phyloP scores from a whole-genome alignment of 37 sponge, comb jelly and placozoan genomes.

The Geodia barretti region DNA sequence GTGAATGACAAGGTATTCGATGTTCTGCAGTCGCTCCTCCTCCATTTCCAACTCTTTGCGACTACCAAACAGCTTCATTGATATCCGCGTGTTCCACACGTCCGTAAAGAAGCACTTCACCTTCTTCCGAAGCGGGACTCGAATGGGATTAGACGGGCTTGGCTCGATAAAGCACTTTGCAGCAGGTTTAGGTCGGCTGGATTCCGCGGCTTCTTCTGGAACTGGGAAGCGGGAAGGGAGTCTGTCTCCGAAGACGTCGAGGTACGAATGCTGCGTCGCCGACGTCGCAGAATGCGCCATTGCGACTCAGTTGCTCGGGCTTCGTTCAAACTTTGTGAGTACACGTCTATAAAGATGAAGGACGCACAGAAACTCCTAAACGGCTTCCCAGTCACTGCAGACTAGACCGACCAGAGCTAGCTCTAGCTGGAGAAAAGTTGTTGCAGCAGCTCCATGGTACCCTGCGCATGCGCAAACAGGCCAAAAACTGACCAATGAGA shows the following conservation, averaged over 20 bases:
- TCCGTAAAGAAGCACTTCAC: not conserved
- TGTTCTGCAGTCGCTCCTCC: slow-evolving; percentile 42
- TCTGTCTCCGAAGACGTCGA: not conserved
- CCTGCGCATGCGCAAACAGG: not conserved
- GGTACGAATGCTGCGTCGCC: not conserved
- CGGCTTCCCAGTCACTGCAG: no score
- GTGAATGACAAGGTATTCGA: slow-evolving; percentile 43
- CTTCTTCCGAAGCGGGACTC: not conserved
- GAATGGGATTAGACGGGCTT: no score
- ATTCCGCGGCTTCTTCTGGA: not conserved
- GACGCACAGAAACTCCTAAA: no score
- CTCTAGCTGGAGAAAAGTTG: no score
- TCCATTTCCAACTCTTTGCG: slow-evolving; percentile 36
- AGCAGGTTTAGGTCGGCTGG: no score
- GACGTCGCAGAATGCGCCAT: not conserved
- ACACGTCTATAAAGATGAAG: no score
- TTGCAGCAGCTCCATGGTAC: not conserved
- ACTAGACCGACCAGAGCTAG: no score
- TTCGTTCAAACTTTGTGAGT: no score
- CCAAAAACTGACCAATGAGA: not conserved
- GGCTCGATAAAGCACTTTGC: no score
- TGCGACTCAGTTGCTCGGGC: no score
- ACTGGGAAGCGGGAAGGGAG: not conserved
- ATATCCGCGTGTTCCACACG: slow-evolving; percentile 39
- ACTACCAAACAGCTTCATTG: slow-evolving; percentile 63